Evolutionary conservation across 2,888 invertebrate species (phyloP).

Genomic region (Scaptomyza parva): DNA sequence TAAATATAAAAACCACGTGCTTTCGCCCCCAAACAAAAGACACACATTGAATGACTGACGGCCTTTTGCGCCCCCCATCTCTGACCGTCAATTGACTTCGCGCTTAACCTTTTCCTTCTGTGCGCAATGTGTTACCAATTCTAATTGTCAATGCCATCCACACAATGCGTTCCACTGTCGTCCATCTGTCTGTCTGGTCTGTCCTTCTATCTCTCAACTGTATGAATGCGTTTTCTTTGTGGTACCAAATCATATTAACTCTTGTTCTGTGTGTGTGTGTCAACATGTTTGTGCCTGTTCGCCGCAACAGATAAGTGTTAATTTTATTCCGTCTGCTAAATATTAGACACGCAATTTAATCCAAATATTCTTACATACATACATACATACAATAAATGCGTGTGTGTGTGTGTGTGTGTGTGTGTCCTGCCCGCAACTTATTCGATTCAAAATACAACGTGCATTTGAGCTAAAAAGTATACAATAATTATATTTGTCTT

Average conservation of each 20-base stretch:
- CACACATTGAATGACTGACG: neutral
- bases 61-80: neutral
- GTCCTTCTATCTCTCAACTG: too few relatives aligned
- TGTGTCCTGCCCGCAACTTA: too few relatives aligned
- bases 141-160: neutral
- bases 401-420: too few relatives aligned
- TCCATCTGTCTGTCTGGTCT: neutral
- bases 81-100: constrained; percentile 3
- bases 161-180: neutral
- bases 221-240: too few relatives aligned
- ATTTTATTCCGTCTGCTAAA: too few relatives aligned
- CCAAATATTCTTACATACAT: too few relatives aligned
- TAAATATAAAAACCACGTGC: constrained; percentile 52
- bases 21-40: neutral
- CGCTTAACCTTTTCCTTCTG: constrained; percentile 16
- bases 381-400: too few relatives aligned
- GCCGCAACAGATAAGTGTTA: neutral
- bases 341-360: too few relatives aligned
- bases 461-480: too few relatives aligned
- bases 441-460: too few relatives aligned
- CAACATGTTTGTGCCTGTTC: neutral
- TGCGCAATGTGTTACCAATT: neutral
- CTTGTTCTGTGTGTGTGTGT: too few relatives aligned
- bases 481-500: too few relatives aligned
- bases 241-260: neutral